phyloP scores from a whole-genome alignment of 2,888 invertebrate species.

The Conomelus anceps region DNA sequence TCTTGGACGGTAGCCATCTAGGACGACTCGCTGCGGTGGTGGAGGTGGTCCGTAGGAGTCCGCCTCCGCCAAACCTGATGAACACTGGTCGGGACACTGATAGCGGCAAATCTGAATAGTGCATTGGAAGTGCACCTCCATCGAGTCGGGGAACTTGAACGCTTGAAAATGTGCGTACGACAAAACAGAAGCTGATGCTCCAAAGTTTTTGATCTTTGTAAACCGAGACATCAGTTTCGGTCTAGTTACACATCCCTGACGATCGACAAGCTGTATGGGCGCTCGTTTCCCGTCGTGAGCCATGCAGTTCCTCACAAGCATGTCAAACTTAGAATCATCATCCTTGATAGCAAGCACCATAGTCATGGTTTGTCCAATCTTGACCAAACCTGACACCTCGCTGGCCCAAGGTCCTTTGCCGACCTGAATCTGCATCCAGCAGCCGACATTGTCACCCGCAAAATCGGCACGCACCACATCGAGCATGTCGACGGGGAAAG shows the following conservation, averaged over 20 bases:
- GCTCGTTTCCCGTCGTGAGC: conserved; percentile 91
- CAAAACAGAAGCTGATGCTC: conserved; percentile 83
- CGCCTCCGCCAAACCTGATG: conserved; percentile 43
- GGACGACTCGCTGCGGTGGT: conserved; percentile 46
- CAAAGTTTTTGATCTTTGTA: conserved; percentile 92
- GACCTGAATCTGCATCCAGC: conserved; percentile 97
- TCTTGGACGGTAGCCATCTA: conserved; percentile 63
- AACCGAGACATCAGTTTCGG: conserved; percentile 90
- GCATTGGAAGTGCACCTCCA: conserved; percentile 94
- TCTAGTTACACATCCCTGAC: conserved; percentile 84
- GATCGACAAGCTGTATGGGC: conserved; percentile 87
- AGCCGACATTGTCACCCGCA: conserved; percentile 90
- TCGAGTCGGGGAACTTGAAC: conserved; percentile 91
- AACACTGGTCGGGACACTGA: conserved; percentile 72
- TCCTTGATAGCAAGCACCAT: conserved; percentile 94
- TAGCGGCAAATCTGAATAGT: conserved; percentile 91
- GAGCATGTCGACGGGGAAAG: conserved; percentile 91
- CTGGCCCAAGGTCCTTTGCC: conserved; percentile 94
- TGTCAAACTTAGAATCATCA: conserved; percentile 90
- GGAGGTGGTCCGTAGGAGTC: conserved; percentile 44
- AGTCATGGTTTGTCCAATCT: conserved; percentile 94
- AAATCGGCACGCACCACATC: conserved; percentile 93
- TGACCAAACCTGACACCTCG: conserved; percentile 87
- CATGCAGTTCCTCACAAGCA: conserved; percentile 89
- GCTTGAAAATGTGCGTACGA: conserved; percentile 93